Evolutionary conservation across 2,113 vertebrate species (phyloP).

Genomic region (Oryzias javanicus): DNA sequence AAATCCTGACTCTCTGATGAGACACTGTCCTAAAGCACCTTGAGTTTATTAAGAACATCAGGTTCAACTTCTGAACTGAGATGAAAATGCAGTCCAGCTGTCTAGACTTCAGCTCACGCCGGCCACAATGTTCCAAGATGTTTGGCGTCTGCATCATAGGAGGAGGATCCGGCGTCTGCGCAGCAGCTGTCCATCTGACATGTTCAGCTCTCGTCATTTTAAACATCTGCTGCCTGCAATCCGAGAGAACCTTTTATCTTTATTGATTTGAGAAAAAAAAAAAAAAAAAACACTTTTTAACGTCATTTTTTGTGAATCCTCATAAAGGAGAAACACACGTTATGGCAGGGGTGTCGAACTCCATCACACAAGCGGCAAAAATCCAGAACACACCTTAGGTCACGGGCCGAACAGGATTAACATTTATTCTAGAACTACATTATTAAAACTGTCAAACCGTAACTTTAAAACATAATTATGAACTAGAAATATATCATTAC

Average conservation of each 20-base stretch:
- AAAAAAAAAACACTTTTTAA: too few species aligned
- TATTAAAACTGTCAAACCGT: too few species aligned
- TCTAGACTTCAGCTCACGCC: conserved; percentile 47
- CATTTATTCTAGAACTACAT: too few species aligned
- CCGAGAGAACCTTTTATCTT: neutral
- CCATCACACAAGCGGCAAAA: too few species aligned
- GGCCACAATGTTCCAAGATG: conserved; percentile 40
- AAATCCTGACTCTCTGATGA: neutral
- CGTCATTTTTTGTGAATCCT: too few species aligned
- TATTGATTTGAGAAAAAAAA: too few species aligned
- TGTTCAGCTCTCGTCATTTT: conserved; percentile 12
- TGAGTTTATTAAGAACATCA: conserved; percentile 9
- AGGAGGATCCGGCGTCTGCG: conserved; percentile 63
- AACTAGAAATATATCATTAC: too few species aligned
- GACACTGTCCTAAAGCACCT: neutral
- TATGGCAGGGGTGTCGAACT: too few species aligned
- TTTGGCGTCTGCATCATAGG: conserved; percentile 29
- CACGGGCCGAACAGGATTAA: too few species aligned
- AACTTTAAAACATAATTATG: too few species aligned
- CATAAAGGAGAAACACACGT: too few species aligned
- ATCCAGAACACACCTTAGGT: too few species aligned
- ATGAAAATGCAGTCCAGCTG: conserved; percentile 44
- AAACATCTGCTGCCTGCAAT: neutral
- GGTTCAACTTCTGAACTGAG: conserved; percentile 25
- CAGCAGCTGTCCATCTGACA: conserved; percentile 46